Evolutionary conservation across 2,797 vertebrate genomes (phyloP), one percentile per base, ranked within the genome.

Genomic region (Melanotaenia nigrans): DNA sequence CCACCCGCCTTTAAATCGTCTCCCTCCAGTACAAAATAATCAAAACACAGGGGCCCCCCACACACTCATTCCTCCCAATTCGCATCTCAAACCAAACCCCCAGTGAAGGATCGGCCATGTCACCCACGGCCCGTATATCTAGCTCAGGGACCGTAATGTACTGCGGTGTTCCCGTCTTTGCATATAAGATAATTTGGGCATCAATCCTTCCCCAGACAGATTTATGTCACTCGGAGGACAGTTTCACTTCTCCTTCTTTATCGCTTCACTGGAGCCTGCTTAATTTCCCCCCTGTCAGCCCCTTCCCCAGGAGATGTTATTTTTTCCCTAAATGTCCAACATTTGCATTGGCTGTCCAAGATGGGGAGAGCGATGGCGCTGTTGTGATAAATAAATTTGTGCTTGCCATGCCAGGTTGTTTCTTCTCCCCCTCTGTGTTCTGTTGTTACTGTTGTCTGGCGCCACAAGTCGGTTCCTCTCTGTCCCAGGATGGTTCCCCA

Each of bases 151-250:
- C 86, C 86, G 94, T 97, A 97, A 96, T 96, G 96, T 96, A 97
- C 95, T 96, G 95, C 95, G 90, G 94, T 95, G 95, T 96, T 96
- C 95, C 96, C 96, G 96, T 97, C 97, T 98, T 96, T 97, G 96
- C 96, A 97, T 98, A 98, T 97, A 97, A 97, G 97, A 98, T 99
- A 97, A 98, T 98, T 97, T 97, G 96, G 95, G 96, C 96, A 98
- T 97, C 97, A 96, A 98, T 98, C 96, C 94, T 96, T 93, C 91
- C 90, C 85, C 94, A 94, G 96, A 97, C 97, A 97, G 97, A 98
- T 98, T 98, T 97, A 98, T 98, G 96, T 97, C 96, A 97, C 97
- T 97, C 97, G 90, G 96, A 98, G 97, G 96, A 98, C 96, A 96
- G 96, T 96, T 97, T 97, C 96, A 97, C 96, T 97, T 97, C 97